phyloP scores from a whole-genome alignment of 1,140 invertebrate species.

The Ceratina australensis region DNA sequence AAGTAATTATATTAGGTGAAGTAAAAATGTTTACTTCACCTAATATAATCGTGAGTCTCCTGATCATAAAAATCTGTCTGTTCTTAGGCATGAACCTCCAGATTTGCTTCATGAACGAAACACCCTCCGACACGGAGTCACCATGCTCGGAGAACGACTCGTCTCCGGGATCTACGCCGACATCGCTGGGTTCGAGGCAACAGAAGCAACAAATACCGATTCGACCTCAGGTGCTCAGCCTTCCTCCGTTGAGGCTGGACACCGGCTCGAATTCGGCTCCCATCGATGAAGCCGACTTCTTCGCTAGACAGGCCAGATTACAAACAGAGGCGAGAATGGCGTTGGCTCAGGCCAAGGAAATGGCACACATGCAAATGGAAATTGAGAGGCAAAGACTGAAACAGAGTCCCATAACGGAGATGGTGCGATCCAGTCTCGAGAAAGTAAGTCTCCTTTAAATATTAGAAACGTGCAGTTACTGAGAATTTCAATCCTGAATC shows the following conservation, averaged over 20 bases:
- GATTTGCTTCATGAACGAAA: constrained; percentile 97
- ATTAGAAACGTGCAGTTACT: no score
- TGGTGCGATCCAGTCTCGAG: constrained; percentile 87
- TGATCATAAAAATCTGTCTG: constrained; percentile 20
- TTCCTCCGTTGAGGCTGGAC: constrained; percentile 73
- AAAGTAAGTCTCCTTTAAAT: constrained; percentile 80
- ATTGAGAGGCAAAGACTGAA: constrained; percentile 90
- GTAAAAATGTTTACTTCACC: no score
- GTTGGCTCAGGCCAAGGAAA: constrained; percentile 93
- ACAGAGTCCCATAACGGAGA: constrained; percentile 91
- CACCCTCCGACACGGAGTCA: constrained; percentile 90
- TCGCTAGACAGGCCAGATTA: constrained; percentile 88
- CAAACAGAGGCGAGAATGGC: constrained; percentile 95
- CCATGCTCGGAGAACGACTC: constrained; percentile 84
- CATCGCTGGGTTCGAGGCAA: constrained; percentile 48
- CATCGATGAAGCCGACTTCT: constrained; percentile 86
- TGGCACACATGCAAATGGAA: constrained; percentile 96
- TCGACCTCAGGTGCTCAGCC: constrained; percentile 74
- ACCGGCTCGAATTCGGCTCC: constrained; percentile 66
- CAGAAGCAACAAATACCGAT: constrained; percentile 56
- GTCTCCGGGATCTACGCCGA: constrained; percentile 57
- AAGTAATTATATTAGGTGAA: no score
- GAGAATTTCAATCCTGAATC: no score
- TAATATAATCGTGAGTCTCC: neutral
- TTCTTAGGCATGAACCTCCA: constrained; percentile 93